A percentile compares a stretch with the other conserved stretches of the same genome.
Evolutionary conservation across 2,113 vertebrate species (phyloP).

Genomic region (Corvus hawaiiensis): DNA sequence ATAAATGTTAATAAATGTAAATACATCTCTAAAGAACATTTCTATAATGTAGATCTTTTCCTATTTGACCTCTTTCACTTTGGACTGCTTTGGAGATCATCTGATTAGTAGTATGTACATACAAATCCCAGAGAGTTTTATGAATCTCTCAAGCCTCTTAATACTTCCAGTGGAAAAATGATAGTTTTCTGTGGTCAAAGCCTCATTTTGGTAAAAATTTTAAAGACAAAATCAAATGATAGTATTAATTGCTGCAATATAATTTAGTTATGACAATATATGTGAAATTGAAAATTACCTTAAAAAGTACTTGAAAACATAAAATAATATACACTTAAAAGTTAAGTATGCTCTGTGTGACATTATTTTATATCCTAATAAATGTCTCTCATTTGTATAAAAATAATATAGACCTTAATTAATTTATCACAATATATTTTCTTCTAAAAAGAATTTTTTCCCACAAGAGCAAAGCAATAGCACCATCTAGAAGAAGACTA

Average conservation of each 20-base stretch:
- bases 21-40: background rate
- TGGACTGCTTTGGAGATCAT: background rate
- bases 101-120: background rate
- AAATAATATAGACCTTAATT: background rate
- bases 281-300: background rate
- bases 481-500: slow-evolving; percentile 52
- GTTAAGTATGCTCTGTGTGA: background rate
- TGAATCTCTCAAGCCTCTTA: background rate
- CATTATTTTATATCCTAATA: background rate
- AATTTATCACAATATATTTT: background rate
- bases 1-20: background rate
- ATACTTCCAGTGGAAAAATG: background rate
- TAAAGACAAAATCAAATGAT: background rate
- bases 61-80: background rate
- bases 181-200: background rate
- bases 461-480: slow-evolving; percentile 23
- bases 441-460: background rate
- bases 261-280: background rate
- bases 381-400: background rate
- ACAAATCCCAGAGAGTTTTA: background rate
- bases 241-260: background rate
- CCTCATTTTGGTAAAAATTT: background rate
- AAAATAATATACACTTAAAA: background rate
- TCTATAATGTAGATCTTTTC: background rate
- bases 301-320: background rate